These are phyloP conservation scores for Rhodophaea formosa DNA, from an alignment of 2,888 invertebrate genomes.

Conservation along the genomic window DNA sequence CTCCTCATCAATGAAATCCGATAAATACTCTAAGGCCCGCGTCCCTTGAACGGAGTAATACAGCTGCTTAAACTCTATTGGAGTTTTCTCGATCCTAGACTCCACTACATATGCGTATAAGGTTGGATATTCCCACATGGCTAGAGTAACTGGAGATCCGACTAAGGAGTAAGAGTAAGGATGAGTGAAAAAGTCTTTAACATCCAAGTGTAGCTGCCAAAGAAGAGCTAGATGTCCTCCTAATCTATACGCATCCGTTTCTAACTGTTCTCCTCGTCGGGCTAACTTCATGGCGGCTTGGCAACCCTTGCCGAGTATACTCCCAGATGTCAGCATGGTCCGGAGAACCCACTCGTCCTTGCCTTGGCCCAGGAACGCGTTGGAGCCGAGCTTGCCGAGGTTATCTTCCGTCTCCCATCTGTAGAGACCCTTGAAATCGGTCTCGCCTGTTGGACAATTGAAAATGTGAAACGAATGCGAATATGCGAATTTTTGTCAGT, in stretches of 20 bases:
- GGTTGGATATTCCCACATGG: conserved; percentile 70
- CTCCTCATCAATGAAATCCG: conserved; percentile 58
- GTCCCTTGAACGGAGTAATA: conserved; percentile 65
- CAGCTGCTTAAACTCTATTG: conserved; percentile 58
- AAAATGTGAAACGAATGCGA: background rate
- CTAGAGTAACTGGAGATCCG: conserved; percentile 61
- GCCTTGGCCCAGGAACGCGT: conserved; percentile 63
- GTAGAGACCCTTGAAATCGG: conserved; percentile 43
- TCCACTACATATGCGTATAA: conserved; percentile 60
- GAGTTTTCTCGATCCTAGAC: conserved; percentile 52
- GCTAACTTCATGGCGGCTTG: conserved; percentile 70
- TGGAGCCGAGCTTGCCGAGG: conserved; percentile 59
- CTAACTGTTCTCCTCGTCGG: conserved; percentile 46
- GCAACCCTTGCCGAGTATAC: conserved; percentile 70
- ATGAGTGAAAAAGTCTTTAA: conserved; percentile 69
- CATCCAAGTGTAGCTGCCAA: conserved; percentile 71
- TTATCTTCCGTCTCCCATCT: conserved; percentile 69
- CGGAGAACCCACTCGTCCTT: conserved; percentile 66
- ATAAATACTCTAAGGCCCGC: conserved; percentile 62
- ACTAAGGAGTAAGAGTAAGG: conserved; percentile 67
- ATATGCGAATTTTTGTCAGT: too few species aligned
- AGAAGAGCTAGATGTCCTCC: conserved; percentile 67
- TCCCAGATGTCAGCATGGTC: conserved; percentile 67
- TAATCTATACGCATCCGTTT: conserved; percentile 60
- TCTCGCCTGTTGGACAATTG: conserved; percentile 38